A percentile compares a stretch with the other conserved stretches of the same genome.
phyloP scores from a whole-genome alignment of 2,888 invertebrate species.

The Lissonota sp. region DNA sequence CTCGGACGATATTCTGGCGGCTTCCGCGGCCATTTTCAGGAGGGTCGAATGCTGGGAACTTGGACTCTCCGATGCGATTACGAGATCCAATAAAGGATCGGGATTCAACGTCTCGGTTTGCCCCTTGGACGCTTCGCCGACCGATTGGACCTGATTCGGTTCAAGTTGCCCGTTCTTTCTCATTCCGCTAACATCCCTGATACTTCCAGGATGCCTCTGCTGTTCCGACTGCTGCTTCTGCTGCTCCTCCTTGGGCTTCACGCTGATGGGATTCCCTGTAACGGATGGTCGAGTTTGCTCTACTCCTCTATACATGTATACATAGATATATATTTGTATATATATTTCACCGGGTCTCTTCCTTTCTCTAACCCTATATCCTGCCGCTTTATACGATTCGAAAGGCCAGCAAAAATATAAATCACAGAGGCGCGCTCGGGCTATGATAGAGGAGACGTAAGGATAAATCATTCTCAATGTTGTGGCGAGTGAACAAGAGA shows the following conservation, averaged over 20 bases:
- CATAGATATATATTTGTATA: too few relatives aligned
- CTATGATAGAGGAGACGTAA: too few relatives aligned
- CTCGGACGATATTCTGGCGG: slow-evolving; percentile 76
- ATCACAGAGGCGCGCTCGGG: slow-evolving; percentile 22
- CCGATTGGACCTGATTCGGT: slow-evolving; percentile 60
- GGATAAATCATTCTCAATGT: too few relatives aligned
- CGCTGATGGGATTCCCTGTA: slow-evolving; percentile 67
- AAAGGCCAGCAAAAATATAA: slow-evolving; percentile 45
- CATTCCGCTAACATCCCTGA: slow-evolving; percentile 22
- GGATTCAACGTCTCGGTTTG: slow-evolving; percentile 53
- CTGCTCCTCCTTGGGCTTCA: slow-evolving; percentile 76
- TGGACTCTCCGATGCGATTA: slow-evolving; percentile 79
- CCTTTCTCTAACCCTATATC: too few relatives aligned
- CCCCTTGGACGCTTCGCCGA: slow-evolving; percentile 49
- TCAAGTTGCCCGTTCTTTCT: slow-evolving; percentile 55
- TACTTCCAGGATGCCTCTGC: slow-evolving; percentile 18
- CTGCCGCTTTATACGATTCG: not conserved
- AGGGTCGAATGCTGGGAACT: slow-evolving; percentile 77
- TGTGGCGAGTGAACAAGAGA: too few relatives aligned
- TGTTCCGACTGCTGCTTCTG: slow-evolving; percentile 72
- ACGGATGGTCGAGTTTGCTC: slow-evolving; percentile 64
- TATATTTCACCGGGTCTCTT: too few relatives aligned
- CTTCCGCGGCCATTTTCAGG: slow-evolving; percentile 76
- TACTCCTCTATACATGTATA: slow-evolving; percentile 24
- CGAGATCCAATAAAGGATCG: slow-evolving; percentile 80